Evolutionary conservation across 2,797 vertebrate species (phyloP).

Genomic region (Zenarchopterus dispar): DNA sequence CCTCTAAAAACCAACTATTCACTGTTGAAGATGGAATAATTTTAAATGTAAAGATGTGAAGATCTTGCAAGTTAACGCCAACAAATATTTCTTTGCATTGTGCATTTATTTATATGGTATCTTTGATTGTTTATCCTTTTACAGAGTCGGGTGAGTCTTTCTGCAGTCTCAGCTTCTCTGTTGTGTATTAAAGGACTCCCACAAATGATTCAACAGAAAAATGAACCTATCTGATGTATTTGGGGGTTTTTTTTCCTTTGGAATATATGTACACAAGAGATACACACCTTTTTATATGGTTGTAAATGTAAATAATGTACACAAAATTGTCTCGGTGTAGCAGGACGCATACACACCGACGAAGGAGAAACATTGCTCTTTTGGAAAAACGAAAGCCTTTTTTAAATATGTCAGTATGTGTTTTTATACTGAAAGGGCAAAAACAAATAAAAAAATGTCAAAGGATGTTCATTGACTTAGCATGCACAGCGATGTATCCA

Average conservation of each 20-base stretch:
- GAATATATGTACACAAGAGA: conserved; percentile 42
- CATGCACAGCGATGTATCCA: conserved; percentile 53
- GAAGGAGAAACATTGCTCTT: conserved; percentile 39
- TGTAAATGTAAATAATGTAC: conserved; percentile 68
- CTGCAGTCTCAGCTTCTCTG: conserved; percentile 33
- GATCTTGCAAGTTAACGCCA: no score
- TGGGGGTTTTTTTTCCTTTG: conserved; percentile 39
- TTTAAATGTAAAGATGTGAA: no score
- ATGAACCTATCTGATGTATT: conserved; percentile 41
- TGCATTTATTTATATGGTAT: no score
- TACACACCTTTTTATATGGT: conserved; percentile 49
- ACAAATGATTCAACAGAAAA: conserved; percentile 41
- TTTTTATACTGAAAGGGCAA: conserved; percentile 61
- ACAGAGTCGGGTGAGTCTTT: conserved; percentile 30
- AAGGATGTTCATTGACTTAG: conserved; percentile 43
- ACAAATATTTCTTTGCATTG: no score
- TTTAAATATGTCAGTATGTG: conserved; percentile 51
- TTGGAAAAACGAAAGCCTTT: conserved; percentile 27
- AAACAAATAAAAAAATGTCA: conserved; percentile 22
- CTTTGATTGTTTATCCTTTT: conserved; percentile 25
- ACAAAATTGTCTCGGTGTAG: conserved; percentile 15
- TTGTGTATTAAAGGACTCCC: conserved; percentile 40
- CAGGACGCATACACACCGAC: neutral
- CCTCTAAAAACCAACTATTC: no score
- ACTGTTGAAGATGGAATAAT: no score